Conservation (phyloP, 2,888 invertebrate species). For the Eilema depressum region DNA sequence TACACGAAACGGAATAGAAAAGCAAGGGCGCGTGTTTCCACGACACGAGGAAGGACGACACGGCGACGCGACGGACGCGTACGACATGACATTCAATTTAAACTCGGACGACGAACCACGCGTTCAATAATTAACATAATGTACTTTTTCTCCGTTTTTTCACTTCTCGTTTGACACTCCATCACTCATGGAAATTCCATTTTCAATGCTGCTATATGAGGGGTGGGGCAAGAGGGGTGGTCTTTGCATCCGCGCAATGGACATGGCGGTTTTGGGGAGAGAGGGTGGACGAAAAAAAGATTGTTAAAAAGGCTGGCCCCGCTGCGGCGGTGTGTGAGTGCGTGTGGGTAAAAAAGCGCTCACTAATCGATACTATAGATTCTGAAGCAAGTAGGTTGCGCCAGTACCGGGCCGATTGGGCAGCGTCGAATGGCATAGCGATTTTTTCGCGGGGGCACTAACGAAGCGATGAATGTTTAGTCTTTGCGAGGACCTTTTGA, state of each 20-base stretch:
- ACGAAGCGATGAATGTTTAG: slow-evolving; percentile 82
- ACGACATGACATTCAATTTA: slow-evolving; percentile 85
- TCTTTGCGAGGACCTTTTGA: slow-evolving; percentile 79
- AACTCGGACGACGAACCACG: slow-evolving; percentile 80
- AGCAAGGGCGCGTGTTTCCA: slow-evolving; percentile 66
- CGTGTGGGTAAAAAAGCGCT: slow-evolving; percentile 84
- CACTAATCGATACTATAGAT: slow-evolving; percentile 87
- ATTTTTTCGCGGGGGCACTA: slow-evolving; percentile 74
- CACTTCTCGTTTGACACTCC: slow-evolving; percentile 87
- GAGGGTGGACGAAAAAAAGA: slow-evolving; percentile 84
- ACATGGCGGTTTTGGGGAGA: slow-evolving; percentile 83
- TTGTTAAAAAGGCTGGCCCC: slow-evolving; percentile 86
- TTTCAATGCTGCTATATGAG: slow-evolving; percentile 85
- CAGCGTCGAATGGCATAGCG: slow-evolving; percentile 65
- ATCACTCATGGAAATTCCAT: slow-evolving; percentile 88
- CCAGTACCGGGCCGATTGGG: slow-evolving; percentile 75
- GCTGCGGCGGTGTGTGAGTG: slow-evolving; percentile 83
- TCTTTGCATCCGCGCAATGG: slow-evolving; percentile 86
- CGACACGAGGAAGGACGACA: slow-evolving; percentile 68
- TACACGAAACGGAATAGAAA: slow-evolving; percentile 62
- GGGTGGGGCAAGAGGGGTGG: slow-evolving; percentile 78
- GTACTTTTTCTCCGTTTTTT: slow-evolving; percentile 85
- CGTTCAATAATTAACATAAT: slow-evolving; percentile 87
- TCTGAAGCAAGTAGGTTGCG: slow-evolving; percentile 85
- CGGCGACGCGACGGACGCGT: slow-evolving; percentile 66